Conservation (phyloP, 2,113 vertebrate species). For the Mesitornis unicolor region DNA sequence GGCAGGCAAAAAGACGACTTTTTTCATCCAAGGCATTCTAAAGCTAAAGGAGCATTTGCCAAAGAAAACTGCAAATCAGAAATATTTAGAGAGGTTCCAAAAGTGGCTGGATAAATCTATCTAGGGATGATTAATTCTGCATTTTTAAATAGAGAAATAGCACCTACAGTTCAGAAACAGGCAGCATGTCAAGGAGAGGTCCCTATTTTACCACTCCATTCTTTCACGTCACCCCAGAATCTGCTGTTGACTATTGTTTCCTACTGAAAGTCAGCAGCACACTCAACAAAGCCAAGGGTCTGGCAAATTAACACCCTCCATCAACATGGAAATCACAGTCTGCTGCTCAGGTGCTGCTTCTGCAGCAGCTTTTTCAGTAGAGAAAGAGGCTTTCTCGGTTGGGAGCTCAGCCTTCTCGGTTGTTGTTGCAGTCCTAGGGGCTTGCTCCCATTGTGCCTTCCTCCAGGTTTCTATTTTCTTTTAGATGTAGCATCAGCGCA, state of each 20-base stretch:
- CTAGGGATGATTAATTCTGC: not conserved
- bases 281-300: not conserved
- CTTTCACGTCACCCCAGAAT: not conserved
- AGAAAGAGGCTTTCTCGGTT: not conserved
- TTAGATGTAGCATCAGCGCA: not conserved
- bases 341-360: not conserved
- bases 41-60: not conserved
- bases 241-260: not conserved
- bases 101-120: not conserved
- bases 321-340: not conserved
- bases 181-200: not conserved
- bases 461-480: not conserved
- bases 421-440: not conserved
- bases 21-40: not conserved
- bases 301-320: not conserved
- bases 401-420: not conserved
- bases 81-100: not conserved
- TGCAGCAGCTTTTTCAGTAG: not conserved
- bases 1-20: not conserved
- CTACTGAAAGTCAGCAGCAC: not conserved
- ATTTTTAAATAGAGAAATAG: not conserved
- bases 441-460: not conserved
- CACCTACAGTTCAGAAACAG: not conserved
- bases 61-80: not conserved
- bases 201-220: not conserved